Conservation (phyloP, 1,140 invertebrate species). For the Drosophila oshimai region DNA sequence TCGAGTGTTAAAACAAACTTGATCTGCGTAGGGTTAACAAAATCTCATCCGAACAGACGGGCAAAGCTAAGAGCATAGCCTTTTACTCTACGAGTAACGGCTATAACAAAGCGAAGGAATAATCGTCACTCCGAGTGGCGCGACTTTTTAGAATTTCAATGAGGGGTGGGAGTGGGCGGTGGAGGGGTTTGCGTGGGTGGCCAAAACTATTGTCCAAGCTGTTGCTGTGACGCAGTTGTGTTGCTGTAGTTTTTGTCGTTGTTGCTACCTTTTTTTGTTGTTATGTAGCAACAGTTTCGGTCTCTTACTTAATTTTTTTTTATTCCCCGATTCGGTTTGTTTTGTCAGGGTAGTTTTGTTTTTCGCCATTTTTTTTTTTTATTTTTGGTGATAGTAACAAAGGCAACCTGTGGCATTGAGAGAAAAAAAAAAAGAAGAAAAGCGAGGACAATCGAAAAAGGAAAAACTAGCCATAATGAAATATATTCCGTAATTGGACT, state of each 20-base stretch:
- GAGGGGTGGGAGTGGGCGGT: not conserved
- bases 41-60: not conserved
- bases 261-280: slow-evolving; percentile 9
- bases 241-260: slow-evolving; percentile 20
- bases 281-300: slow-evolving; percentile 22
- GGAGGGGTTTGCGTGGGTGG: not conserved
- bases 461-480: slow-evolving; percentile 19
- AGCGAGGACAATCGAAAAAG: not conserved
- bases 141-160: slow-evolving; percentile 33
- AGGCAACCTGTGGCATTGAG: slow-evolving; percentile 43
- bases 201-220: slow-evolving; percentile 22
- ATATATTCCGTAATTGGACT: slow-evolving; percentile 39
- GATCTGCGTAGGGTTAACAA: no score
- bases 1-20: no score
- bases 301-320: slow-evolving; percentile 36
- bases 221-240: slow-evolving; percentile 25
- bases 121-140: slow-evolving; percentile 19
- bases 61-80: not conserved
- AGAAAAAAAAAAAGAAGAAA: not conserved
- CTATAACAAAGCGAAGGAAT: not conserved
- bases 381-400: slow-evolving; percentile 24
- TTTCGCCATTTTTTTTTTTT: not conserved
- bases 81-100: no score
- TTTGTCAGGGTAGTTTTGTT: slow-evolving; percentile 29
- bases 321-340: slow-evolving; percentile 22